Percentiles rank a stretch among this genome's conserved stretches.
These are phyloP conservation scores for Todus mexicanus DNA, from an alignment of 2,797 vertebrate species.

Conservation along the genomic window DNA sequence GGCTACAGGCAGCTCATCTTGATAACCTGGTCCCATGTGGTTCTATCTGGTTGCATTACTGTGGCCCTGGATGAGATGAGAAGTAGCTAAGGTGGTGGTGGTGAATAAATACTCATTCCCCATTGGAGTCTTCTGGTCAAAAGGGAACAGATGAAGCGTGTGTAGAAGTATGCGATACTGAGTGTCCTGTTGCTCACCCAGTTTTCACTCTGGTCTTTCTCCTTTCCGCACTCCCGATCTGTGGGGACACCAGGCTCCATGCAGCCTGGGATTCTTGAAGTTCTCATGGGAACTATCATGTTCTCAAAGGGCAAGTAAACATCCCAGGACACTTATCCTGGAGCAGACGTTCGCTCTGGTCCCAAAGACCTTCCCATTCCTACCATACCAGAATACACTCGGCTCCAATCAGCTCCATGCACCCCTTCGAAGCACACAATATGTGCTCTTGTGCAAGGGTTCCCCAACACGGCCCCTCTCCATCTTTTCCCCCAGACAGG, in stretches of 20 bases:
- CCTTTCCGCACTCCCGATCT: not conserved
- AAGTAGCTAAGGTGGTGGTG: not conserved
- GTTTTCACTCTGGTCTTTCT: not conserved
- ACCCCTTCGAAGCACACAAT: accelerated
- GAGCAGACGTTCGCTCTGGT: not conserved
- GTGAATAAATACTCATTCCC: not conserved
- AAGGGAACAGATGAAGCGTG: not conserved
- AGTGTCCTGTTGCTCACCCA: not conserved
- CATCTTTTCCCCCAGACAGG: not conserved
- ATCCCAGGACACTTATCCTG: not conserved
- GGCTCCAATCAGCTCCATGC: not conserved
- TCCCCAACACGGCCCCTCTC: not conserved
- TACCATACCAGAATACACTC: not conserved
- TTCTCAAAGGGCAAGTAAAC: constrained; percentile 26
- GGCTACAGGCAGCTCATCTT: not conserved
- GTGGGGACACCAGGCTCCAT: not conserved
- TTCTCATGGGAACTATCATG: constrained; percentile 13
- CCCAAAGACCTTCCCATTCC: not conserved
- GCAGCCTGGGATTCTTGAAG: not conserved
- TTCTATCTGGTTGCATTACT: not conserved
- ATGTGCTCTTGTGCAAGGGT: not conserved
- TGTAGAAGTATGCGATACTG: not conserved
- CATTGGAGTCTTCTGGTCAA: not conserved
- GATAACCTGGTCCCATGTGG: not conserved
- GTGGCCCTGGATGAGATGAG: not conserved